These are phyloP conservation scores for Dryobates pubescens DNA, from an alignment of 2,797 vertebrate genomes.

Conservation along the genomic window DNA sequence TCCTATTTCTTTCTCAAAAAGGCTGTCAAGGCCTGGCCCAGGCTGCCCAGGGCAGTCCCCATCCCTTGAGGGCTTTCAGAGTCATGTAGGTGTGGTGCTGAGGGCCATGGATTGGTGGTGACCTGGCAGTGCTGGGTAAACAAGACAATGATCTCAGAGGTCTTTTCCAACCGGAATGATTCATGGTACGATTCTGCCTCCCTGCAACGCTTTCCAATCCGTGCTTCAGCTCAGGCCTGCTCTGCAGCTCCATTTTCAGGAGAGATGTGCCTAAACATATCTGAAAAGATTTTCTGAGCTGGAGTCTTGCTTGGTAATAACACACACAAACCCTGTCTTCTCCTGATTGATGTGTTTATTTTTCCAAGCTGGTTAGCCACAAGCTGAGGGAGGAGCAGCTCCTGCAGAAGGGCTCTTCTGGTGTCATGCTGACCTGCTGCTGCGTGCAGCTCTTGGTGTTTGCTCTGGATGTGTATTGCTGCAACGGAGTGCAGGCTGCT, in stretches of 20 bases:
- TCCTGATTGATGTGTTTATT: too few species aligned
- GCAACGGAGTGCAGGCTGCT: fast-evolving
- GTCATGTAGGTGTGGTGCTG: too few species aligned
- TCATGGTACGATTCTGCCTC: too few species aligned
- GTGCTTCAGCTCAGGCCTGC: not conserved
- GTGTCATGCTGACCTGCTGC: not conserved
- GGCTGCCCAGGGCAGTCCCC: too few species aligned
- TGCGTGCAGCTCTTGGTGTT: fast-evolving
- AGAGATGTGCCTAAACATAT: not conserved
- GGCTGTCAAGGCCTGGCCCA: too few species aligned
- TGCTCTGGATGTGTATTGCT: not conserved
- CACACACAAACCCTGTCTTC: not conserved
- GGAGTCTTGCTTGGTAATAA: not conserved
- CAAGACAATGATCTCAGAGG: too few species aligned
- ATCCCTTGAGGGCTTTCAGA: too few species aligned
- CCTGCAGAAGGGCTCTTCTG: not conserved
- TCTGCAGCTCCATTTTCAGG: too few species aligned
- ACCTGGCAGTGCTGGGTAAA: too few species aligned
- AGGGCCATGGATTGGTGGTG: too few species aligned
- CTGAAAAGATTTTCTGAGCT: not conserved
- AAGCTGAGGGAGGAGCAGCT: not conserved
- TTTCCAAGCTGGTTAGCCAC: not conserved
- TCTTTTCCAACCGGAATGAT: too few species aligned
- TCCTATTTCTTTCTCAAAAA: not conserved
- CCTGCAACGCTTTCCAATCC: not conserved